Conservation (phyloP, 2,797 vertebrate genomes). For the Malacoraja senta region DNA sequence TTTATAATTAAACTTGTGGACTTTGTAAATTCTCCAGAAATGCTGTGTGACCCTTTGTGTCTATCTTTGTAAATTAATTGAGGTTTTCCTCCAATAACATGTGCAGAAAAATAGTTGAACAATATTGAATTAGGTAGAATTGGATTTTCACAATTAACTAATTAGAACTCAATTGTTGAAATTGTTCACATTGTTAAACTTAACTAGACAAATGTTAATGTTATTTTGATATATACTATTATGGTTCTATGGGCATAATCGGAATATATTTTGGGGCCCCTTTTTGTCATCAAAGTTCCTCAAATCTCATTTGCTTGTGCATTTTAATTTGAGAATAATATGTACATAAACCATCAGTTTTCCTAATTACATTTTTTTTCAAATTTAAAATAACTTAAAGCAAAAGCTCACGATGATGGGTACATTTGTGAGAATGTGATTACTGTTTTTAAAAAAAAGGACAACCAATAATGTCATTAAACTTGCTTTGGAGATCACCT, state of each 20-base stretch:
- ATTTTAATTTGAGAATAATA: not conserved
- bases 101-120: not conserved
- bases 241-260: not conserved
- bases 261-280: too few species aligned
- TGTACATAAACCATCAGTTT: not conserved
- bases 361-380: not conserved
- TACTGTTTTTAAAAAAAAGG: not conserved
- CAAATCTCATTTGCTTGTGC: not conserved
- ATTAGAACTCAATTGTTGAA: too few species aligned
- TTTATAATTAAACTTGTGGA: not conserved
- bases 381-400: not conserved
- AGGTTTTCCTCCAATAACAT: not conserved
- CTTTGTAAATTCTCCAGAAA: not conserved
- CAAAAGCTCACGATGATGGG: not conserved
- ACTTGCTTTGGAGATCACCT: constrained; percentile 32
- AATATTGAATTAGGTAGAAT: not conserved
- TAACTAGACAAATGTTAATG: not conserved
- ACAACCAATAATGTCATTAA: constrained; percentile 22
- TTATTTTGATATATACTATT: not conserved
- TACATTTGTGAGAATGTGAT: not conserved
- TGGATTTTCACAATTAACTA: not conserved
- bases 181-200: not conserved
- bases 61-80: not conserved
- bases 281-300: not conserved
- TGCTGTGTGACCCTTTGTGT: too few species aligned